Base-by-base conservation (phyloP, 2,888 invertebrate species). In the Eueremaeus valkanovi region DNA sequence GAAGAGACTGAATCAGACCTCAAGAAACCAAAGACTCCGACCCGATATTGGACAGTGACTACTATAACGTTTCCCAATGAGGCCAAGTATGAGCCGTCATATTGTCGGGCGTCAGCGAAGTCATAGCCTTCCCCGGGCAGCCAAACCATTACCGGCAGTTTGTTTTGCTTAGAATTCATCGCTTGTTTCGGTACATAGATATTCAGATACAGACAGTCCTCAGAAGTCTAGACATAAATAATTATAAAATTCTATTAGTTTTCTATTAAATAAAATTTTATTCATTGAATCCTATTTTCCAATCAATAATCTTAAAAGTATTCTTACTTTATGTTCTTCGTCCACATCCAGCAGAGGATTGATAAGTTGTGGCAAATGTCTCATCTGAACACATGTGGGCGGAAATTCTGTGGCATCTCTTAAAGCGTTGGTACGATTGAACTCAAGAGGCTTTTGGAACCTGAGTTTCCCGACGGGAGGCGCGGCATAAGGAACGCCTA, bases 181-280 rank as follows among this genome's bases (percentile, higher is more conserved):
- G 24, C 1, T 61, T 61, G 31, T 70, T 70, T 70, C 0, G 93
- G 93, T 0, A 93, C 92, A 42, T 90, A 89, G 0, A 94, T 88
- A 81, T 93, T 93, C 11, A 94, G 83, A 24, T 90, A 91, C 49
- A 94, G 85, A 80, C 94, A 94, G 82, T 93, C 90, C 83, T 94
- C 94, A 16, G 76, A 73, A 24, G 73, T 72, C 72, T 75, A 24
- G 3, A 27, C 9, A 73, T 31, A 18, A 16, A 72, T 27, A 9
- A n/a, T n/a, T n/a, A 21, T 31, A 24, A 24, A 1, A 49, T 21
- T 21, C 27, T n/a, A 29, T 66, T 2, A 73, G n/a, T 73, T 73
- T n/a, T 27, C 18, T 18, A 16, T 13, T 73, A 3, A 61, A 31
- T 27, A 16, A 31, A 18, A 27, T 5, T 72, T 76, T 8, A 51